These are phyloP conservation scores for Paraplagusia blochii DNA, from an alignment of 2,113 vertebrate genomes.

Conservation along the genomic window DNA sequence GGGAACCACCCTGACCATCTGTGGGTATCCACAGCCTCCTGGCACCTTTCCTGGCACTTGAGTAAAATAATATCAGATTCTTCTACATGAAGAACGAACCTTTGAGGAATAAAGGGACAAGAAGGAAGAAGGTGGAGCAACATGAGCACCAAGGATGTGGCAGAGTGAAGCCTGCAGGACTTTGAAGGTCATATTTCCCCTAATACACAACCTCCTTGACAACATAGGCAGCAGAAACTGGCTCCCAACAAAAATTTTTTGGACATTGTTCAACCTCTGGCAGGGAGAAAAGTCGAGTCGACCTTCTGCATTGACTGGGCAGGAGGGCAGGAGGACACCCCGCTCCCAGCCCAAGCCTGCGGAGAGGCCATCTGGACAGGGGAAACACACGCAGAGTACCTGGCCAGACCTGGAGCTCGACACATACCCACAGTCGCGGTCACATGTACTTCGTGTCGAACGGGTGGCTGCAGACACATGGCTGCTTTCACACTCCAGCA, in stretches of 20 bases:
- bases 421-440: constrained; percentile 52
- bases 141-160: background rate
- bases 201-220: constrained; percentile 18
- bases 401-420: constrained; percentile 68
- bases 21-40: constrained; percentile 77
- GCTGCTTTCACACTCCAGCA: background rate
- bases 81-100: constrained; percentile 9
- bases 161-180: background rate
- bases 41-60: constrained; percentile 53
- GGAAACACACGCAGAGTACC: constrained; percentile 74
- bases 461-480: constrained; percentile 19
- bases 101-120: constrained; percentile 7
- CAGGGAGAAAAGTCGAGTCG: constrained; percentile 61
- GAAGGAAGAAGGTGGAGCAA: background rate
- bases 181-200: constrained; percentile 19
- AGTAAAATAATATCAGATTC: constrained; percentile 6
- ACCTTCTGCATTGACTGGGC: constrained; percentile 69
- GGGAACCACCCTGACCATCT: constrained; percentile 82
- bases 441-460: constrained; percentile 11
- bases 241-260: constrained; percentile 35
- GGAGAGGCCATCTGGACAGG: constrained; percentile 72
- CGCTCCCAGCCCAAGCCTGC: constrained; percentile 60
- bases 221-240: constrained; percentile 29
- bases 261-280: constrained; percentile 35
- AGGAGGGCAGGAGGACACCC: constrained; percentile 74